Evolutionary conservation across 2,888 invertebrate genomes (phyloP), one percentile per base, ranked within the genome.

Genomic region (Noctua janthe): DNA sequence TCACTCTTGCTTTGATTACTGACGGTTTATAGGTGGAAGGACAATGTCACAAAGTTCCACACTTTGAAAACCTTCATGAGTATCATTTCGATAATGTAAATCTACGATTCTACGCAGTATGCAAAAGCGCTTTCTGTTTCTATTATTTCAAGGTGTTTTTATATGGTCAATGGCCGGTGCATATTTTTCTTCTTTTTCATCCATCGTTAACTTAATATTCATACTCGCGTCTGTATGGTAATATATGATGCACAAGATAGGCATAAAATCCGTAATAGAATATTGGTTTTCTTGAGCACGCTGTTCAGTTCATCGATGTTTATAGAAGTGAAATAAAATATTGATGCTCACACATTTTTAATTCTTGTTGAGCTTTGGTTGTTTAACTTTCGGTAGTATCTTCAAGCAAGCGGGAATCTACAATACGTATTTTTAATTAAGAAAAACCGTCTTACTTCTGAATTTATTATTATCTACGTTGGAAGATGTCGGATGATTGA

Each of bases 171-270:
- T 67, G 74, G 71, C 74, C 49, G 64, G 23, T 69, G 72, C 20
- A 69, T 83, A 56, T 71, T 62, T 75, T 59, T 51, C 39, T n/a
- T 69, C 70, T 64, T 80, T 74, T 71, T 74, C 39, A 74, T 71
- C n/a, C 64, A 43, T 54, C 54, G 23, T 62, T 76, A 69, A 74
- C 35, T 88, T 84, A 82, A 74, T 80, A 83, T 83, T 81, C 85
- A 82, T 76, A 76, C 74, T 72, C 51, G 77, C 71, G 54, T 74
- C 73, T 69, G n/a, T 69, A 78, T 86, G 77, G 43, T 79, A 76
- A 80, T 78, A 47, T 59, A 71, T 54, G 67, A 88, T 86, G 80
- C 76, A 75, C 82, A 78, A 49, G 69, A 77, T 66, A 54, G 29
- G n/a, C 59, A 77, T 80, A 77, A 74, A 84, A 81, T 66, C 35